Evolutionary conservation across 1,140 invertebrate species (phyloP).

Genomic region (Calycopis cecrops): DNA sequence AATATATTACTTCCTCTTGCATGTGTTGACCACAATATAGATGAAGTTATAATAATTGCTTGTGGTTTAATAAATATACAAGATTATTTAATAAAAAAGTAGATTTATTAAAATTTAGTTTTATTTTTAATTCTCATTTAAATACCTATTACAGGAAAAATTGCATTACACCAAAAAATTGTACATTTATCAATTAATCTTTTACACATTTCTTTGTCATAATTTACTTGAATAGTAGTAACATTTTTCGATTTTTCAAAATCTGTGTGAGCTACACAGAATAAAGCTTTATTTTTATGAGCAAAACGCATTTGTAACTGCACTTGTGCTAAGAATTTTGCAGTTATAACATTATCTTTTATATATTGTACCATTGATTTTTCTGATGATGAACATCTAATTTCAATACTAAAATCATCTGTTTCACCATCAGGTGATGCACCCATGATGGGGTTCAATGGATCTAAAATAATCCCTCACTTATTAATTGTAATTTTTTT

Average conservation of each 20-base stretch:
- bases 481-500: constrained; percentile 7
- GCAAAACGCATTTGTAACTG: constrained; percentile 11
- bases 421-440: too few relatives aligned
- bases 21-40: constrained; percentile 37
- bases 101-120: too few relatives aligned
- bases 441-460: too few relatives aligned
- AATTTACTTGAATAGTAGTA: constrained; percentile 9
- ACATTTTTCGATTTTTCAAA: not conserved
- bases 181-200: constrained; percentile 12
- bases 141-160: too few relatives aligned
- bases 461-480: not conserved
- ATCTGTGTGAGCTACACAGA: too few relatives aligned
- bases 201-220: constrained; percentile 3
- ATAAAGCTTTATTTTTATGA: too few relatives aligned
- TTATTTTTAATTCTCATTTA: too few relatives aligned
- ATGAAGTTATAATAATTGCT: constrained; percentile 40
- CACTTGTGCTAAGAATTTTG: constrained; percentile 6
- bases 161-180: constrained; percentile 11
- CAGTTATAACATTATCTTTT: not conserved
- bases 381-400: constrained; percentile 2
- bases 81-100: constrained; percentile 25
- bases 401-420: not conserved
- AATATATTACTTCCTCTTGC: constrained; percentile 46
- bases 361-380: not conserved
- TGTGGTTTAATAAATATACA: constrained; percentile 29